These are phyloP conservation scores for Micronycteris hirsuta DNA, from an alignment of 2,113 vertebrate genomes.

Conservation along the genomic window DNA sequence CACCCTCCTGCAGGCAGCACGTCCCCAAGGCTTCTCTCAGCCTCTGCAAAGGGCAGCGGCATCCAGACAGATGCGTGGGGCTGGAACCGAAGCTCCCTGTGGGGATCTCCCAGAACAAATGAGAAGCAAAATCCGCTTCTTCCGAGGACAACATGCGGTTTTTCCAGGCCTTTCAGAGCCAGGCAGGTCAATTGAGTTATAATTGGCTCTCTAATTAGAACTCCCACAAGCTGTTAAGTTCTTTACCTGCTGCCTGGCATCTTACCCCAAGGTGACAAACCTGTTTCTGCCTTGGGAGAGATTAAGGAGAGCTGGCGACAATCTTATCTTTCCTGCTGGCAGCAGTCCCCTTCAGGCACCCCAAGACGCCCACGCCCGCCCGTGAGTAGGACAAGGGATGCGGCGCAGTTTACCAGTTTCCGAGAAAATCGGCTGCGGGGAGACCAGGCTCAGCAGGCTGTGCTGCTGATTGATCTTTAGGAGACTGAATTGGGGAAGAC, in stretches of 20 bases:
- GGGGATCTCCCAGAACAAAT: slow-evolving; percentile 1
- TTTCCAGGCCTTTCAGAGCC: slow-evolving; percentile 50
- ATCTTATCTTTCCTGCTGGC: background rate
- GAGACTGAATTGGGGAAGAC: background rate
- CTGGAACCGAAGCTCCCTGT: slow-evolving; percentile 14
- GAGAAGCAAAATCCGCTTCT: background rate
- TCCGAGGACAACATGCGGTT: slow-evolving; percentile 38
- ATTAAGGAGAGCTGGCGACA: slow-evolving; percentile 28
- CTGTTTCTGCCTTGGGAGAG: slow-evolving; percentile 47
- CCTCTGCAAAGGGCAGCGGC: accelerated
- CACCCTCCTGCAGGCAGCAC: background rate
- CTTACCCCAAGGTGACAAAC: background rate
- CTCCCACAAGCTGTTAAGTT: slow-evolving; percentile 59
- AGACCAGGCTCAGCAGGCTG: background rate
- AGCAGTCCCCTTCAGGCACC: background rate
- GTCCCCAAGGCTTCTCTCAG: background rate
- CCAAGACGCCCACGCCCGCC: background rate
- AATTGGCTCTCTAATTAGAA: slow-evolving; percentile 63
- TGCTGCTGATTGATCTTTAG: background rate
- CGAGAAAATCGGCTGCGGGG: background rate
- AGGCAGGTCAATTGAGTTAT: slow-evolving; percentile 47
- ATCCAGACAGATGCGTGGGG: background rate
- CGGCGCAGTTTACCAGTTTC: background rate
- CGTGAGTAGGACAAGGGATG: background rate
- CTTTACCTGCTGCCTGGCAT: slow-evolving; percentile 24